Percentiles rank a stretch among this genome's conserved stretches.
Evolutionary conservation across 1,140 invertebrate species (phyloP).

Genomic region (Periplaneta americana): DNA sequence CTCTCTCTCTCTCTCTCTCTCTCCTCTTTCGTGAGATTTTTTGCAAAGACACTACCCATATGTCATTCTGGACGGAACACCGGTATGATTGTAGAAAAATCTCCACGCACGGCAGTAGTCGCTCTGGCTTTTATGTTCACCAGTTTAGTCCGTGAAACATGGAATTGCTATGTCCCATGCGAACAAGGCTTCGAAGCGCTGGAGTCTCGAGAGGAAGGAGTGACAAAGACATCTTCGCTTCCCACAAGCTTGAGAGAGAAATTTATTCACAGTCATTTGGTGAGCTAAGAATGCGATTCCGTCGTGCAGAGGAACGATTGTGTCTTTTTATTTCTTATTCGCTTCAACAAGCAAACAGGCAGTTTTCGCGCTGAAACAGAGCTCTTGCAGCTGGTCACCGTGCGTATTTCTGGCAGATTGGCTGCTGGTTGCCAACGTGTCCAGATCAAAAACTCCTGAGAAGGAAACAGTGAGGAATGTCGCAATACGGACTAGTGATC

Average conservation of each 20-base stretch:
- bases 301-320: neutral
- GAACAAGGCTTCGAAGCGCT: neutral
- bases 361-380: neutral
- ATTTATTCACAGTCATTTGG: neutral
- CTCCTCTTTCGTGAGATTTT: neutral
- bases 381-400: neutral
- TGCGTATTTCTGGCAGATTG: neutral
- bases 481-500: no score
- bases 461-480: no score
- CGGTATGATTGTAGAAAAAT: neutral
- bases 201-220: neutral
- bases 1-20: neutral
- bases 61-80: neutral
- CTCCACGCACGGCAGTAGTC: neutral
- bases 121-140: neutral
- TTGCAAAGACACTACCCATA: neutral
- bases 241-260: neutral
- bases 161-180: neutral
- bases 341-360: neutral
- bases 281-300: neutral
- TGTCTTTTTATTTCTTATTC: neutral
- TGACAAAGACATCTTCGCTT: neutral
- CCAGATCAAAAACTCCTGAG: no score
- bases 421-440: no score
- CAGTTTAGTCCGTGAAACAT: neutral